phyloP scores from a whole-genome alignment of 2,888 invertebrate species.

The Steinernema scapterisci region DNA sequence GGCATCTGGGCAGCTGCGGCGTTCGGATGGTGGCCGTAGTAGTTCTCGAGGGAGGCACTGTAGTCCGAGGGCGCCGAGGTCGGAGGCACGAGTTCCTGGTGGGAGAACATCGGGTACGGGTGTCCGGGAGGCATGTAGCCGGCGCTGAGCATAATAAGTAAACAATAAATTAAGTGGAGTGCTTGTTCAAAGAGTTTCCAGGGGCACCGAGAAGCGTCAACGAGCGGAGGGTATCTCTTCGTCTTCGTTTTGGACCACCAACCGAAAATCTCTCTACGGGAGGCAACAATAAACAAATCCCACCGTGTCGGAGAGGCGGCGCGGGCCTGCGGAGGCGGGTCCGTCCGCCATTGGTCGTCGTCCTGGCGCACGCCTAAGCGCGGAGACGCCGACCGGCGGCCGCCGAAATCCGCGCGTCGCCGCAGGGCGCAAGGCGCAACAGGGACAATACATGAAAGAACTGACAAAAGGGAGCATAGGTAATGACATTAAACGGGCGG shows the following conservation, averaged over 20 bases:
- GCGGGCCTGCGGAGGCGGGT: neutral
- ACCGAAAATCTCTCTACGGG: conserved; percentile 33
- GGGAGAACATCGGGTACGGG: conserved; percentile 25
- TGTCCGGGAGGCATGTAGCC: conserved; percentile 23
- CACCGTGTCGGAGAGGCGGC: conserved; percentile 25
- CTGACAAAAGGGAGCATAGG: neutral
- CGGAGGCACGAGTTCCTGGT: conserved; percentile 3
- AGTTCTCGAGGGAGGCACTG: conserved; percentile 9
- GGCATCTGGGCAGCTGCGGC: conserved; percentile 4
- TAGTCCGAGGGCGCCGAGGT: conserved; percentile 2
- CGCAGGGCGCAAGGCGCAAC: neutral
- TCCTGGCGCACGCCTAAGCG: neutral
- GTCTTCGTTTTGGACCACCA: conserved; percentile 16
- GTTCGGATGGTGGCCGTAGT: conserved; percentile 1
- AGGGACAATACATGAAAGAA: conserved; percentile 13
- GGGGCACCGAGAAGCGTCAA: neutral
- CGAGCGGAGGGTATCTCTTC: neutral
- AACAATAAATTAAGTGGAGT: neutral
- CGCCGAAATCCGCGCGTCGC: conserved; percentile 9
- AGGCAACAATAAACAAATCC: conserved; percentile 33
- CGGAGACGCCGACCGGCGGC: neutral
- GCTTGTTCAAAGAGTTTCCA: conserved; percentile 4
- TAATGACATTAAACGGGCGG: conserved; percentile 22
- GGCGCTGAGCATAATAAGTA: conserved; percentile 5
- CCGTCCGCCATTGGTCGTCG: neutral